phyloP scores from a whole-genome alignment of 2,797 vertebrate species.

The Trachops cirrhosus region DNA sequence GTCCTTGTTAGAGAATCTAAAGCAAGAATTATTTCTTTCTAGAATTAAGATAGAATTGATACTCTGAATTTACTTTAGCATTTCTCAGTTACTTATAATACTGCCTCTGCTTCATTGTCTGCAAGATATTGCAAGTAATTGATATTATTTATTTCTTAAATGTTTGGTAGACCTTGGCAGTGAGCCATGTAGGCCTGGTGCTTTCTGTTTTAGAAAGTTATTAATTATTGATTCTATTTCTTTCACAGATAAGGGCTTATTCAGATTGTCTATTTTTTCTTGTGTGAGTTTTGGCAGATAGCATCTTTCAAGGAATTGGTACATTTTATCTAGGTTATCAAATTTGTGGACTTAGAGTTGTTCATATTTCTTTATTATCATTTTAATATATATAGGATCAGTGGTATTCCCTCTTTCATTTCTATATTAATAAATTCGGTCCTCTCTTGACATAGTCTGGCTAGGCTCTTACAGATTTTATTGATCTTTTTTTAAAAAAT shows the following conservation, averaged over 20 bases:
- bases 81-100: not conserved
- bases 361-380: not conserved
- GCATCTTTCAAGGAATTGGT: no score
- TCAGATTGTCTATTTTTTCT: no score
- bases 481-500: not conserved
- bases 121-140: not conserved
- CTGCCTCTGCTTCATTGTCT: not conserved
- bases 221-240: no score
- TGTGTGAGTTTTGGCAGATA: no score
- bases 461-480: not conserved
- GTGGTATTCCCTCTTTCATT: not conserved
- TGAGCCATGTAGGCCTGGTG: no score
- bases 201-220: no score
- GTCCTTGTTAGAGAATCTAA: not conserved
- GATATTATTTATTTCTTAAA: not conserved
- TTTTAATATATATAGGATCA: not conserved
- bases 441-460: not conserved
- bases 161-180: no score
- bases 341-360: no score
- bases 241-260: no score
- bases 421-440: not conserved
- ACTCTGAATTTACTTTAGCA: not conserved
- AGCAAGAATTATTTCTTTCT: not conserved
- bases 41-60: not conserved
- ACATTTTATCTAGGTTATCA: no score